Percentiles rank a stretch among this genome's conserved stretches.
Evolutionary conservation across 1,140 invertebrate genomes (phyloP).

Genomic region (Calosoma granatense): DNA sequence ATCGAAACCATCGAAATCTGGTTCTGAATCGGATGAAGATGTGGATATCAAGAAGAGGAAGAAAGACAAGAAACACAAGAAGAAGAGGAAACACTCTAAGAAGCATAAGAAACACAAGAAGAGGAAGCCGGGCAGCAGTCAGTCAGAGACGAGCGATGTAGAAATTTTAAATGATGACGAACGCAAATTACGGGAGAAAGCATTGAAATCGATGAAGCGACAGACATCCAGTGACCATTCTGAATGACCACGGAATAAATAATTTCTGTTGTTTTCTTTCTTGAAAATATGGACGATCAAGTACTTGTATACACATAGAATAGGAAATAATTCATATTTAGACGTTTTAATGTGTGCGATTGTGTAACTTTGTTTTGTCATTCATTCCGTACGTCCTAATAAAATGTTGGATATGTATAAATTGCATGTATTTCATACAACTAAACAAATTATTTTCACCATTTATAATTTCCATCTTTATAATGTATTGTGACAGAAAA

Average conservation of each 20-base stretch:
- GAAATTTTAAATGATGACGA: slow-evolving; percentile 67
- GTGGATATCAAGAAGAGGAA: slow-evolving; percentile 57
- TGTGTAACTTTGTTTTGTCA: slow-evolving; percentile 17
- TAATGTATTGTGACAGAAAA: too few relatives aligned
- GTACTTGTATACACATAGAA: not conserved
- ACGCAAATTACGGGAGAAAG: slow-evolving; percentile 77
- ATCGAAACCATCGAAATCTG: slow-evolving; percentile 25
- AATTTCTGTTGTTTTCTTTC: slow-evolving; percentile 4
- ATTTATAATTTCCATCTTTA: too few relatives aligned
- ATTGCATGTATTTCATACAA: too few relatives aligned
- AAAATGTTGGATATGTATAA: slow-evolving; percentile 16
- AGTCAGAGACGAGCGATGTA: slow-evolving; percentile 47
- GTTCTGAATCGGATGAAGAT: slow-evolving; percentile 48
- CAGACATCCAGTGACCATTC: slow-evolving; percentile 34
- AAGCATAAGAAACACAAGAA: slow-evolving; percentile 59
- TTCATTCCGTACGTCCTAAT: slow-evolving; percentile 20
- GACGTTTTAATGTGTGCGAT: slow-evolving; percentile 14
- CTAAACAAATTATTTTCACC: too few relatives aligned
- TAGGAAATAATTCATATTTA: not conserved
- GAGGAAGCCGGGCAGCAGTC: slow-evolving; percentile 49
- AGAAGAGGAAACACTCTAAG: slow-evolving; percentile 56
- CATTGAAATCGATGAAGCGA: slow-evolving; percentile 62
- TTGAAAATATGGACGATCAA: not conserved
- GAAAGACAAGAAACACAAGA: slow-evolving; percentile 59
- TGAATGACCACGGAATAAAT: slow-evolving; percentile 21